phyloP scores from a whole-genome alignment of 2,113 vertebrate species.

The Pica pica region DNA sequence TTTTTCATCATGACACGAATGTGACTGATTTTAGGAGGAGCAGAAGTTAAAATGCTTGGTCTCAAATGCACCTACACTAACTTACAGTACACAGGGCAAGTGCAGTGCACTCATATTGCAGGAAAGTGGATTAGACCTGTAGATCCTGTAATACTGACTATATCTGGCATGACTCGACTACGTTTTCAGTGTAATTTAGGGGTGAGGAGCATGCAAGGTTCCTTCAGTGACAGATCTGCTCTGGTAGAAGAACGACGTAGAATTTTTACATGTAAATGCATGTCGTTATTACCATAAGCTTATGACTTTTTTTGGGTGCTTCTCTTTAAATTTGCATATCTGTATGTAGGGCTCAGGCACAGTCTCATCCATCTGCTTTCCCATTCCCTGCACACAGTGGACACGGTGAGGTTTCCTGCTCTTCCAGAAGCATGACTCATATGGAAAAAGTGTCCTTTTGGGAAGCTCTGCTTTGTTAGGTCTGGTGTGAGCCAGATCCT shows the following conservation, averaged over 20 bases:
- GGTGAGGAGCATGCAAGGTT: neutral
- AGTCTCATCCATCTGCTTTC: neutral
- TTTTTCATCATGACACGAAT: neutral
- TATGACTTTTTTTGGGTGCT: neutral
- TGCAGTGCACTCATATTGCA: neutral
- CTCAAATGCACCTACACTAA: neutral
- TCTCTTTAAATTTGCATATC: neutral
- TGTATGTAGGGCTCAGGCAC: neutral
- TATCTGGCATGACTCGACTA: neutral
- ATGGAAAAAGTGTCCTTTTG: neutral
- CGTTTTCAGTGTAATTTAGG: neutral
- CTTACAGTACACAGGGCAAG: neutral
- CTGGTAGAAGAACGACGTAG: neutral
- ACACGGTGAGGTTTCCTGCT: neutral
- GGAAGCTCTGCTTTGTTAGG: neutral
- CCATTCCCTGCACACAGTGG: neutral
- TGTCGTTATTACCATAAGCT: neutral
- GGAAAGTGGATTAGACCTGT: neutral
- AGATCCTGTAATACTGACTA: neutral
- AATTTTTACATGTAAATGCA: neutral
- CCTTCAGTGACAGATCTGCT: neutral
- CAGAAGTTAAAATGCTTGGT: neutral
- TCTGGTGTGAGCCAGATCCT: neutral
- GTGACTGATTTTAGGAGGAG: neutral
- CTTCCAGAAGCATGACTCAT: neutral